Percentiles rank a stretch among this genome's conserved stretches.
phyloP scores from a whole-genome alignment of 2,888 invertebrate genomes.

The Chironomus tentans region DNA sequence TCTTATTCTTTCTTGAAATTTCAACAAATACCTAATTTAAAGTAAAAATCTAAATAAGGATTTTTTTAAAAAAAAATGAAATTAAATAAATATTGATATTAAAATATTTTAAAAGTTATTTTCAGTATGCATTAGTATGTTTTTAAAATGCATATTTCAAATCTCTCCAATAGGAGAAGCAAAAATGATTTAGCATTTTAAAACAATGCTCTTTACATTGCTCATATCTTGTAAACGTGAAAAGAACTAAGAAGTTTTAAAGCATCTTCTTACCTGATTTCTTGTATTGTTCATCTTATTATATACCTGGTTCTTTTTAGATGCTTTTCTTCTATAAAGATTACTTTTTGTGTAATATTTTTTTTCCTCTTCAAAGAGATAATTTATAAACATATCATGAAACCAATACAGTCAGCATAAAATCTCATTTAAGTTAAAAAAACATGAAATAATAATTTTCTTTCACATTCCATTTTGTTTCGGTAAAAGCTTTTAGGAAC shows the following conservation, averaged over 20 bases:
- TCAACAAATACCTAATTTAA: no score
- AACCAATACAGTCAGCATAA: not conserved
- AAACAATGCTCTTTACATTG: no score
- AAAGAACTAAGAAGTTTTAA: slow-evolving; percentile 4
- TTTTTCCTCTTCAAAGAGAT: not conserved
- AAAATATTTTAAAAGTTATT: no score
- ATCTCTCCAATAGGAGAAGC: no score
- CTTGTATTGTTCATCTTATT: slow-evolving; percentile 1
- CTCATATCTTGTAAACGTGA: not conserved
- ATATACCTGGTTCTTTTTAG: slow-evolving; percentile 11
- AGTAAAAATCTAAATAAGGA: no score
- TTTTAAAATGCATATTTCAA: no score
- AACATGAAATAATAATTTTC: not conserved
- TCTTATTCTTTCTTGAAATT: no score
- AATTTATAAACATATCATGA: not conserved
- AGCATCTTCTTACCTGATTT: slow-evolving; percentile 26
- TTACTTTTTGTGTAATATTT: not conserved
- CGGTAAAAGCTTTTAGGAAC: not conserved
- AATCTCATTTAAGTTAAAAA: not conserved
- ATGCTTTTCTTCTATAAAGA: not conserved
- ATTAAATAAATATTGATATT: no score
- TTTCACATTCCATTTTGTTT: slow-evolving; percentile 22
- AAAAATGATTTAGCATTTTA: no score
- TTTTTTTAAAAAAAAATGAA: no score
- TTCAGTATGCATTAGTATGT: no score